Base-by-base conservation (phyloP, 2,113 vertebrate genomes). In the Balaenoptera acutorostrata region DNA sequence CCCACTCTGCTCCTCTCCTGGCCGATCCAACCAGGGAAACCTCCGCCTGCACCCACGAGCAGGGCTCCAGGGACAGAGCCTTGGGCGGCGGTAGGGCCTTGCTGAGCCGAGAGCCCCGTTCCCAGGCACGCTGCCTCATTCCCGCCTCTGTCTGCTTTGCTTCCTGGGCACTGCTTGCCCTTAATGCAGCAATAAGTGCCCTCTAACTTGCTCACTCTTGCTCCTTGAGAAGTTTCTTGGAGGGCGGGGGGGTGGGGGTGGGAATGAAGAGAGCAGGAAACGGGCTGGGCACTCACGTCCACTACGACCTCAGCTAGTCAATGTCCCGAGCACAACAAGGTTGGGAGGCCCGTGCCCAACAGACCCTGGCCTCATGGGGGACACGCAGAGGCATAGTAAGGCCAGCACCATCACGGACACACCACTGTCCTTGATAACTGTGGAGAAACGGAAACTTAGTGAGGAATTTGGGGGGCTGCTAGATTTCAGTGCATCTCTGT, bases 351-450 rank as follows among this genome's bases (percentile, higher is more conserved):
- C 23, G 5, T 39, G 23, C 31, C n/a, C 57, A 31, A 44, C 72
- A 31, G 72, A 46, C 46, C 74, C 74, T 52, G 44, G 44, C 44
- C 74, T 52, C 31, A 2, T 1, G 0, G 10, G 74, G 18, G 12
- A 10, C 74, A 25, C 10, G 33, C 18, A 52, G 27, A 9, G 11
- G 23, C 4, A 2, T 7, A 52, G 29, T 5, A 3, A 29, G 57
- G 2, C 59, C 46, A 46, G 39, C 11, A 4, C 12, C 18, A 1
- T 23, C 33, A 46, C 44, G 7, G 10, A 77, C 46, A n/a, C 11
- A 13, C 21, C 2, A 0, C 4, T 2, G 2, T n/a, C 9, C 74
- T 59, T 5, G 0, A 23, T 3, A 31, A 14, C 59, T 2, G 1
- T 1, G 18, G 25, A 44, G 55, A 66, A 74, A 90, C 49, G 23